Evolutionary conservation across 2,113 vertebrate species (phyloP).

Genomic region (Xenotilapia caudafasciata): DNA sequence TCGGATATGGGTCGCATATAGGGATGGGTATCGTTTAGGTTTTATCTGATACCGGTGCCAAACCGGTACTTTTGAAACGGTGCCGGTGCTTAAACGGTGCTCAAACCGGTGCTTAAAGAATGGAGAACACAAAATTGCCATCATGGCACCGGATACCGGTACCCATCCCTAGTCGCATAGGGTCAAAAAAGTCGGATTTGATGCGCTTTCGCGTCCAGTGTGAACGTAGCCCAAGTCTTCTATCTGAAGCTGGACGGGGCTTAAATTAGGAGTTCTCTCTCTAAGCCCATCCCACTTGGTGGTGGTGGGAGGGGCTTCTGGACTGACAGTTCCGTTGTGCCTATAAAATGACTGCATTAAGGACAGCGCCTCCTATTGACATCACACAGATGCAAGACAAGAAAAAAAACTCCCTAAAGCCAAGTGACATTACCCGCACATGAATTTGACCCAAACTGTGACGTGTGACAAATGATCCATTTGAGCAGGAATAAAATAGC

Average conservation of each 20-base stretch:
- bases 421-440: background rate
- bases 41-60: no score
- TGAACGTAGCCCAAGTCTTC: accelerated
- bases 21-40: no score
- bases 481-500: background rate
- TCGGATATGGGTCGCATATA: no score
- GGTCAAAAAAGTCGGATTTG: background rate
- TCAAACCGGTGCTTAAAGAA: no score
- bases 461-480: background rate
- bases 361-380: background rate
- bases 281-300: background rate
- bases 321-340: background rate
- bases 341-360: background rate
- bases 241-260: background rate
- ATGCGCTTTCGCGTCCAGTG: background rate
- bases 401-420: background rate
- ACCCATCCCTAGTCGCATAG: accelerated
- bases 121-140: no score
- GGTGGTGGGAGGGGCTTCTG: background rate
- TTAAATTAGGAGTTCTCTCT: background rate
- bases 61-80: no score
- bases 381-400: background rate
- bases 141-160: background rate
- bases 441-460: background rate
- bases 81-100: no score